Evolutionary conservation across 1,140 invertebrate genomes (phyloP), one percentile per base, ranked within the genome.

Genomic region (Chionoecetes opilio): DNA sequence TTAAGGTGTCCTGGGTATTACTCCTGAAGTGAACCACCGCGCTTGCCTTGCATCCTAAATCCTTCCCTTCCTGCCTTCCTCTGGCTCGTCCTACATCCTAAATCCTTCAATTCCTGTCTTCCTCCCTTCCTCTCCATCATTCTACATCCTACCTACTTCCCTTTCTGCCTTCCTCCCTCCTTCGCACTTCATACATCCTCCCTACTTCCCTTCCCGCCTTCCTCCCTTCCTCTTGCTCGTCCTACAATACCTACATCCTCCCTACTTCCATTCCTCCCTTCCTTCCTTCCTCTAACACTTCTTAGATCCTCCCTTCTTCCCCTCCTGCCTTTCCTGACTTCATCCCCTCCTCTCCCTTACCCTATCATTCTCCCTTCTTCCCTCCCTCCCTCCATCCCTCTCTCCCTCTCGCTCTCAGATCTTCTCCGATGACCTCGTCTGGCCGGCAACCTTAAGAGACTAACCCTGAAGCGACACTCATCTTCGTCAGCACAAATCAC

Each of bases 401-500:
- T 8, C 32, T 86, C 6, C 85, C 35, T 1, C 85, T 17, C 21
- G 63, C 63, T 26, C 26, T 75, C 63, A 21, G 6, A 6, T 6
- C 21, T 26, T n/a, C 63, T 2, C 26, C 63, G n/a, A 5, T 8
- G 63, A n/a, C 63, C 63, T 2, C 63, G 21, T 26, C 63, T 26
- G 1, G 21, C 63, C 63, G 21, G 26, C 63, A 11, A 26, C 63
- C 63, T 26, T 75, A 75, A 75, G 63, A 75, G 21, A 75, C 63
- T 75, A n/a, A 75, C n/a, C 63, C 11, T 75, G 63, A 0, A 75
- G 63, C 0, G n/a, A 21, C 26, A 75, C 63, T 75, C 63, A 8
- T 75, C 63, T 75, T 75, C 63, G 63, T 75, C 63, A n/a, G 21
- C 63, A n/a, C n/a, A 75, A 75, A 75, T 75, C 63, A 63, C 21